phyloP scores from a whole-genome alignment of 2,113 vertebrate genomes.

The Cynocephalus volans region DNA sequence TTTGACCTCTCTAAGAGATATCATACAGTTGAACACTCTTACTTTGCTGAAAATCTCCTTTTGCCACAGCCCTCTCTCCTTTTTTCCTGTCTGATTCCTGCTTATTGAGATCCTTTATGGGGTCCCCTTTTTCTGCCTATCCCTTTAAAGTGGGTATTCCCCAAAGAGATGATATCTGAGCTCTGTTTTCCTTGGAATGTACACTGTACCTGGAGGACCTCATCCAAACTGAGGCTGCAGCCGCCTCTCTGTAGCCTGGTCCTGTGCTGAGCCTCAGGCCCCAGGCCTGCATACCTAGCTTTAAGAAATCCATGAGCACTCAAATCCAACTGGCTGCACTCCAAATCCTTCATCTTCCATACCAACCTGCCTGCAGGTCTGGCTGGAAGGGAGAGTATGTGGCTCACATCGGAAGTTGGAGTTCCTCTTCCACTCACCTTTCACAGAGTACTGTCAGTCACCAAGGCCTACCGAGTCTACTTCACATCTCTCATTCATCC shows the following conservation, averaged over 20 bases:
- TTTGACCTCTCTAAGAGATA: not conserved
- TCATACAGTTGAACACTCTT: not conserved
- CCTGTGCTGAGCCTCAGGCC: not conserved
- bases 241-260: not conserved
- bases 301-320: not conserved
- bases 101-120: not conserved
- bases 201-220: not conserved
- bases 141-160: not conserved
- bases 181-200: not conserved
- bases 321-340: not conserved
- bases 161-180: not conserved
- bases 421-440: not conserved
- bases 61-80: not conserved
- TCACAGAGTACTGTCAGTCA: too few relatives aligned
- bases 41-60: not conserved
- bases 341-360: not conserved
- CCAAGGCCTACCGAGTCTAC: not conserved
- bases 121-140: not conserved
- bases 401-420: not conserved
- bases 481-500: too few relatives aligned
- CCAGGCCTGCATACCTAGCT: not conserved
- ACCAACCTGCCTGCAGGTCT: not conserved
- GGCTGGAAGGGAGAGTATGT: not conserved
- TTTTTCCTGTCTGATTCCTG: not conserved
- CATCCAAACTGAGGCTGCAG: not conserved